These are phyloP conservation scores for Alcis repandata DNA, from an alignment of 2,888 invertebrate genomes.

Conservation along the genomic window DNA sequence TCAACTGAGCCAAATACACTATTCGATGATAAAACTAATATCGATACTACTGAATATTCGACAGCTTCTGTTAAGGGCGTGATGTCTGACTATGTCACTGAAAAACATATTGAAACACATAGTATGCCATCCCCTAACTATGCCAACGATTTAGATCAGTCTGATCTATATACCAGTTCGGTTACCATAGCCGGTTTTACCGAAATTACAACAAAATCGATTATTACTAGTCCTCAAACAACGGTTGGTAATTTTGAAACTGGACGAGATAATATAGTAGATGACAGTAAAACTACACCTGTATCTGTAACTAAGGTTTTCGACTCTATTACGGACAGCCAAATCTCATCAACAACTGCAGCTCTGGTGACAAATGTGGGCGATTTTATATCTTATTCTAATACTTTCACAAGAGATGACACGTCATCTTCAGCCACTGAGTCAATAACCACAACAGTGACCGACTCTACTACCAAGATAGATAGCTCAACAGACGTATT, in stretches of 20 bases:
- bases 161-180: background rate
- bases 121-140: background rate
- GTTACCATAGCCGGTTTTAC: slow-evolving; percentile 1
- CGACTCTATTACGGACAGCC: slow-evolving; percentile 3
- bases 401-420: background rate
- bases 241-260: background rate
- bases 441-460: background rate
- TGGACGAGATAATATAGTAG: background rate
- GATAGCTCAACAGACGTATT: background rate
- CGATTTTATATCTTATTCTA: background rate
- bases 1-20: background rate
- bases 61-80: slow-evolving; percentile 1
- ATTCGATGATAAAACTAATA: background rate
- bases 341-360: background rate
- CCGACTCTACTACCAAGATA: background rate
- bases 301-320: background rate
- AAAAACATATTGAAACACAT: background rate
- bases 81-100: background rate
- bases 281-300: slow-evolving; percentile 5
- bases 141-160: background rate
- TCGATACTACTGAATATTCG: background rate
- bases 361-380: slow-evolving; percentile 1
- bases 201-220: slow-evolving; percentile 2
- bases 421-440: slow-evolving; percentile 1
- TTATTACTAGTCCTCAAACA: slow-evolving; percentile 5